A percentile compares a stretch with the other conserved stretches of the same genome.
Evolutionary conservation across 1,140 invertebrate genomes (phyloP).

Genomic region (Lamellibrachia luymesi): DNA sequence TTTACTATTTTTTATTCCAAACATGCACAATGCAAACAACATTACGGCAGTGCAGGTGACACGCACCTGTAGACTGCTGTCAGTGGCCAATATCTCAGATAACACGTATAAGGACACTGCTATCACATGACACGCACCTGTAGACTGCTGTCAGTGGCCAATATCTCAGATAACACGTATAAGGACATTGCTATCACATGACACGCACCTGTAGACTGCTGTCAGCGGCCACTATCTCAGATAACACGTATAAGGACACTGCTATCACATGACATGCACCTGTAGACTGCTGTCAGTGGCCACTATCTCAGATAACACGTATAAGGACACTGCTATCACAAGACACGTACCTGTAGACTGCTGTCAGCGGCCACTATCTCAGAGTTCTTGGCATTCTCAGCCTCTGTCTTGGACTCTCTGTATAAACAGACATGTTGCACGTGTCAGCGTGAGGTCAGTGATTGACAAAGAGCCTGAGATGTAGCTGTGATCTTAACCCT

Average conservation of each 20-base stretch:
- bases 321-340: neutral
- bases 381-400: conserved; percentile 22
- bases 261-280: conserved; percentile 3
- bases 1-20: no score
- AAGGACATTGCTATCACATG: no score
- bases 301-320: no score
- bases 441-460: neutral
- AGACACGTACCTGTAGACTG: conserved; percentile 19
- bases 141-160: no score
- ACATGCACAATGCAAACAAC: no score
- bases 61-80: conserved; percentile 22
- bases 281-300: conserved; percentile 3
- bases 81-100: no score
- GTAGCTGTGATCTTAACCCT: no score
- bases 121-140: conserved; percentile 14
- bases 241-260: no score
- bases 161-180: no score
- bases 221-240: no score
- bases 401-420: conserved; percentile 19
- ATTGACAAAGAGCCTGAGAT: neutral
- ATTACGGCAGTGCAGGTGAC: neutral
- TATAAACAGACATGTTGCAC: neutral
- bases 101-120: no score
- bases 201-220: conserved; percentile 18
- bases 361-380: conserved; percentile 20